phyloP scores from a whole-genome alignment of 2,888 invertebrate genomes.

The Amblyjoppa fuscipennis region DNA sequence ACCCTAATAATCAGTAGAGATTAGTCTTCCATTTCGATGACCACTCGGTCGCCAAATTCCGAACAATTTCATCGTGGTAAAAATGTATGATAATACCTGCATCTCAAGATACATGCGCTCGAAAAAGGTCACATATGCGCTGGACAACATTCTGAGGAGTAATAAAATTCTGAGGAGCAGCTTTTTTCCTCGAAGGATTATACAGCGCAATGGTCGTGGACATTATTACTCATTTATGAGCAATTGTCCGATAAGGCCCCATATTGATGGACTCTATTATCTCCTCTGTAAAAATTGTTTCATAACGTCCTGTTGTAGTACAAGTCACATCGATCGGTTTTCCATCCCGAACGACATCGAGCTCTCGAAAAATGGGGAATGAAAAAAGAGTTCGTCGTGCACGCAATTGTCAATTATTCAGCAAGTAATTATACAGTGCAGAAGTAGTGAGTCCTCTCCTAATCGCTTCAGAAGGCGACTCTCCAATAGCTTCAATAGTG shows the following conservation, averaged over 20 bases:
- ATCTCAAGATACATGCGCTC: not conserved
- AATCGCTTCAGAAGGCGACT: not conserved
- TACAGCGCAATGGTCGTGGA: not conserved
- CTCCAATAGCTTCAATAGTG: too few relatives aligned
- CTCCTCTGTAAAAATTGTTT: not conserved
- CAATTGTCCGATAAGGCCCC: not conserved
- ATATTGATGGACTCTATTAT: not conserved
- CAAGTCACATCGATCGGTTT: constrained; percentile 18
- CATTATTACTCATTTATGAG: not conserved
- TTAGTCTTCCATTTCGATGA: not conserved
- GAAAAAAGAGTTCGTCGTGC: not conserved
- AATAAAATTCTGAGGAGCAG: not conserved
- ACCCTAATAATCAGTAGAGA: not conserved
- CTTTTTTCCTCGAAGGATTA: not conserved
- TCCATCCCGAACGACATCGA: not conserved
- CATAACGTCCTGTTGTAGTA: not conserved
- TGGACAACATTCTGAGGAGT: not conserved
- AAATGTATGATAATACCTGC: constrained; percentile 9
- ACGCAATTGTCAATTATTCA: not conserved
- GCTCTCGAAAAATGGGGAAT: not conserved
- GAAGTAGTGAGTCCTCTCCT: not conserved
- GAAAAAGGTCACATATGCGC: not conserved
- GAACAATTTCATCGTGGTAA: not conserved
- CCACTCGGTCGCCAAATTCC: constrained; percentile 9
- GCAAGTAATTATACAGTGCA: not conserved